These are phyloP conservation scores for Xestia ashworthii DNA, from an alignment of 2,888 invertebrate genomes.

Conservation along the genomic window DNA sequence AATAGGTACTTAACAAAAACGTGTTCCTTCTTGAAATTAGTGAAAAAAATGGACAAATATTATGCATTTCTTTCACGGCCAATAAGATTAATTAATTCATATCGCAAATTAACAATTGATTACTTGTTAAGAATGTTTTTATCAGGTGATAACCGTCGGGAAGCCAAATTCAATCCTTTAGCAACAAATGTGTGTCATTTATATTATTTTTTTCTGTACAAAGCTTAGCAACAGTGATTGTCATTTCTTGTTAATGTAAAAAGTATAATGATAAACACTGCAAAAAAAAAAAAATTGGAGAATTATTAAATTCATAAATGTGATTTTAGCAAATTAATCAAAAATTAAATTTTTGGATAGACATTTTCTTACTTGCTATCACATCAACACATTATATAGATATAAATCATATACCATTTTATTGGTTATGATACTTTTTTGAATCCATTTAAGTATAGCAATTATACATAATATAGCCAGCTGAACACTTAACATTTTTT, in stretches of 20 bases:
- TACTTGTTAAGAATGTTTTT: conserved; percentile 8
- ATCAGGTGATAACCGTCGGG: conserved; percentile 21
- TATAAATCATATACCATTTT: neutral
- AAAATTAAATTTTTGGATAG: neutral
- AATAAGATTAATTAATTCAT: conserved; percentile 45
- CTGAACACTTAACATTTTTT: conserved; percentile 39
- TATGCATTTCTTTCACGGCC: neutral
- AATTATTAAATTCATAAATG: neutral
- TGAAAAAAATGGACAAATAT: neutral
- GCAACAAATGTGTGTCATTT: neutral
- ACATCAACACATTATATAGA: neutral
- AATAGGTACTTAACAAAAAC: conserved; percentile 1
- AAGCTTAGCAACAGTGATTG: conserved; percentile 7
- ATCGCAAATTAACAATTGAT: conserved; percentile 37
- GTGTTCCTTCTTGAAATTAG: neutral
- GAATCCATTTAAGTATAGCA: neutral
- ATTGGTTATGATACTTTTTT: conserved; percentile 3
- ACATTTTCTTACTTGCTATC: conserved; percentile 2
- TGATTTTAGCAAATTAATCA: neutral
- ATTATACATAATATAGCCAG: conserved; percentile 18
- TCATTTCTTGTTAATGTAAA: neutral
- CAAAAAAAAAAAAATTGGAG: conserved; percentile 5
- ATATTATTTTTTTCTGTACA: neutral
- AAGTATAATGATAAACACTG: neutral
- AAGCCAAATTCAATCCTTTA: conserved; percentile 27